Evolutionary conservation across 2,888 invertebrate species (phyloP), one percentile per base, ranked within the genome.

Genomic region (Apoda limacodes): DNA sequence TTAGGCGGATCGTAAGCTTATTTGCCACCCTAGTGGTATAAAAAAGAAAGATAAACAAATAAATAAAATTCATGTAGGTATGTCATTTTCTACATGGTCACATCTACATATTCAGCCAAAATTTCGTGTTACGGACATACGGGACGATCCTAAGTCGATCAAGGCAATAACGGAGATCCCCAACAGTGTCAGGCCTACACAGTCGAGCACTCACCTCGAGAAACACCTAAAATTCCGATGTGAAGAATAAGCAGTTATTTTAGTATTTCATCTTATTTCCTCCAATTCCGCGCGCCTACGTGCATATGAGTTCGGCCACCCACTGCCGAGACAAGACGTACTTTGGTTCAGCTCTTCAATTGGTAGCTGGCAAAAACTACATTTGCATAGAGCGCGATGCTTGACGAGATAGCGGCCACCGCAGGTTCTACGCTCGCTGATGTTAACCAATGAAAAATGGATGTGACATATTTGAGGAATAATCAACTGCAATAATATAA

Each of bases 361-460:
- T 68, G 75, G 69, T 68, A 58, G 59, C 63, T 64, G 64, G 67
- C 74, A 78, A 80, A 80, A 80, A 80, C 67, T 70, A 65, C 68
- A 80, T 80, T 80, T 78, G 76, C 80, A 80, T 80, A 70, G 69
- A 51, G 57, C 55, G 56, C 63, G 78, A 76, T 78, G 62, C 52
- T 54, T 54, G 55, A 50, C 44, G 55, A 54, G 76, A 76, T 76
- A 76, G 60, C 53, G 68, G 55, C 64, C 63, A 57, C 65, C 60
- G 59, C 50, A 60, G 44, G 50, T 41, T 48, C 46, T 40, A 37
- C 35, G 42, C n/a, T n/a, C n/a, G n/a, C n/a, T n/a, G n/a, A n/a
- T n/a, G n/a, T n/a, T n/a, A n/a, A 39, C 39, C 48, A 52, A 41
- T 44, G 61, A 58, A 13, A 9, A 17, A 25, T 55, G 59, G 63